Base-by-base conservation (phyloP, 2,888 invertebrate genomes). In the Caenorhabditis zanzibari region DNA sequence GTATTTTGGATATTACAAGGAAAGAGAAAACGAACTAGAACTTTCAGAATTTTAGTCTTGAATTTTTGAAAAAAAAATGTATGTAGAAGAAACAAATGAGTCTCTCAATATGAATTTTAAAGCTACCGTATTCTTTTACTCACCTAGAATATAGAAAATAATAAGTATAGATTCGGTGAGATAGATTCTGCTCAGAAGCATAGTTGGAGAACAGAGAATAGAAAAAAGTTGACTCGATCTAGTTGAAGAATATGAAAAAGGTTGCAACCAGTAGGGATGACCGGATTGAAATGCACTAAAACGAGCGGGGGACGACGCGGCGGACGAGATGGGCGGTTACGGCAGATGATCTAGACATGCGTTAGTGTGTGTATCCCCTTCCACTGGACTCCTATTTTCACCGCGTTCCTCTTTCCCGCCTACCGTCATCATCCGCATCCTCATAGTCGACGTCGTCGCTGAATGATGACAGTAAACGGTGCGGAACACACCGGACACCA, bases 261-360 rank as follows among this genome's bases (percentile, higher is more conserved):
- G 52, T 63, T 52, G 61, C 68, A 59, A 59, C 56, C 24, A 38
- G 71, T 28, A 44, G 56, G 63, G 26, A 71, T 41, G 71, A 79
- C 77, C 69, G 80, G 80, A 80, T 80, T 81, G 68, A 75, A 81
- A 81, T 81, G 81, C 81, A 81, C 81, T 81, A 81, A 81, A 81
- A 81, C 66, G 81, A 64, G 72, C 79, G 68, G 58, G 61, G 52
- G 58, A 73, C 77, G 64, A 19, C n/a, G 47, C 3, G 72, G 72
- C 79, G 72, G 58, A n/a, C n/a, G n/a, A 75, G 54, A 71, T 74
- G 75, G 81, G 81, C 81, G 81, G 81, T 75, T 81, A 75, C 81
- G 75, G 68, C 81, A 81, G 74, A 81, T 81, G 81, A 81, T 81
- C 81, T 81, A 74, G 81, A 81, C 81, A 74, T 73, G 64, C 81